Base-by-base conservation (phyloP, 2,888 invertebrate species). In the Chironomus riparius region DNA sequence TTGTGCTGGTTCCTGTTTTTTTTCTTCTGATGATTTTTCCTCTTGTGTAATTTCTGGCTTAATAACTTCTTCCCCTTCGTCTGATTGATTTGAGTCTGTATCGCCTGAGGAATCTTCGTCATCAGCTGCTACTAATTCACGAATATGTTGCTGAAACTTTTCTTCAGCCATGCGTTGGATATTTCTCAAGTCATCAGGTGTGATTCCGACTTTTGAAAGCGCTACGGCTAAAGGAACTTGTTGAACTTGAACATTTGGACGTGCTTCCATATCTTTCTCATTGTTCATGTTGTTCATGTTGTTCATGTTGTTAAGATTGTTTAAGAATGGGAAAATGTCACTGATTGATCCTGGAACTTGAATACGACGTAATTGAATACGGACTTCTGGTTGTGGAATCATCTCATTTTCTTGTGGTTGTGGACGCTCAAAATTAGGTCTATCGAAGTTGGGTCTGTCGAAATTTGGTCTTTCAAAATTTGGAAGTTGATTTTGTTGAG, bases 351-450 rank as follows among this genome's bases (percentile, higher is more conserved):
- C 84, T 6, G 84, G 84, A 76, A 87, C 83, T 48, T 86, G 86
- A 78, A 87, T 80, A 78, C 85, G 84, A 78, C 85, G 85, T 75
- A 85, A 83, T 71, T 85, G 84, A 76, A 84, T 83, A 80, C 83
- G 83, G 18, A 84, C 81, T 78, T 83, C 82, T 77, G 82, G 81
- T 65, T 77, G 79, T 77, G 77, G 73, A n/a, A 76, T 68, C 73
- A 77, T 76, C 15, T 75, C 38, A 4, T 70, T 50, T 15, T 76
- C 22, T 47, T 7, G 24, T n/a, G 47, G 21, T 69, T 71, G 68
- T 18, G 47, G 76, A 47, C 62, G 71, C 15, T 65, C 74, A 62
- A 50, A n/a, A 48, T 47, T 68, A 61, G 70, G 76, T 15, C 38
- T 1, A 7, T 38, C 38, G 10, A 38, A 38, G 38, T 38, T 38